Evolutionary conservation across 2,113 vertebrate genomes (phyloP).

Genomic region (Delphinus delphis): DNA sequence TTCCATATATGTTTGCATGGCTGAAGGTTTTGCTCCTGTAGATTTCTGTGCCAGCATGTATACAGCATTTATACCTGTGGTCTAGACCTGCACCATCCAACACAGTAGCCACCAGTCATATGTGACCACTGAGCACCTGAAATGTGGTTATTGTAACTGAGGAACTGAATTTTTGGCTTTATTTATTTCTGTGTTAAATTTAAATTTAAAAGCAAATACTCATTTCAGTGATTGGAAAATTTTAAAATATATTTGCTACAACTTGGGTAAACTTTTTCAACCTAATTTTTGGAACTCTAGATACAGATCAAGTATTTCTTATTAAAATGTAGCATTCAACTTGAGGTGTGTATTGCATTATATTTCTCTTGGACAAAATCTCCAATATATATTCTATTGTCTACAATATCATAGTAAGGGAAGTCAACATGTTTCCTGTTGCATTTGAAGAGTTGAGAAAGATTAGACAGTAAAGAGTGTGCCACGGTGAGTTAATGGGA

Average conservation of each 20-base stretch:
- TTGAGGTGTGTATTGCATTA: background rate
- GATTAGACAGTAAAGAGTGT: background rate
- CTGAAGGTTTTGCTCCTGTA: background rate
- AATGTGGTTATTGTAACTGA: background rate
- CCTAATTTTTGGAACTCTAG: slow-evolving; percentile 18
- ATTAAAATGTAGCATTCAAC: background rate
- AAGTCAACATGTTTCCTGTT: background rate
- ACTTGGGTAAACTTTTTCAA: slow-evolving; percentile 2
- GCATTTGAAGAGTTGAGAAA: background rate
- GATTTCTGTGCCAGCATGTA: background rate
- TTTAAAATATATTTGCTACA: background rate
- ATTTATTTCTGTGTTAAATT: slow-evolving; percentile 7
- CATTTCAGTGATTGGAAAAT: background rate
- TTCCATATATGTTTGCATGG: background rate
- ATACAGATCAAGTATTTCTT: background rate
- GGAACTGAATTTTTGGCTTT: background rate
- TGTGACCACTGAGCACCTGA: background rate
- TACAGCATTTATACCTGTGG: background rate
- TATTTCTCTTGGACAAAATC: slow-evolving; percentile 10
- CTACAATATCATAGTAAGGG: background rate
- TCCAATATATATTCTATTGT: background rate
- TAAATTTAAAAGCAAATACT: background rate
- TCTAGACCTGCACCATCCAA: background rate
- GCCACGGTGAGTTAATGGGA: background rate
- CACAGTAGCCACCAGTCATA: background rate